Percentiles rank a stretch among this genome's conserved stretches.
Evolutionary conservation across 2,797 vertebrate species (phyloP).

Genomic region (Epinephelus coioides): DNA sequence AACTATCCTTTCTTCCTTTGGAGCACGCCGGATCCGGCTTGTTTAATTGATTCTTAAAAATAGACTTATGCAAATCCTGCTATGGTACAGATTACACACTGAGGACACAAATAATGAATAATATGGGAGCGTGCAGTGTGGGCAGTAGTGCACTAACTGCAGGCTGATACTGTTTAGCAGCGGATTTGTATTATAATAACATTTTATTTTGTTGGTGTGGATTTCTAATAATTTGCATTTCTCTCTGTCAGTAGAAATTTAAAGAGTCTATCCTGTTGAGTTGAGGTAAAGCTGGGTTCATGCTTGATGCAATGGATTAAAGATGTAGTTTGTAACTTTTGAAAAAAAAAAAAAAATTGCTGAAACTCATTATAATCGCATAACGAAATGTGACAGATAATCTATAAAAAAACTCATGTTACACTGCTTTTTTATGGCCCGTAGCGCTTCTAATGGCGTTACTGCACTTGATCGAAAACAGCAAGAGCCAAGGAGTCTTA

Average conservation of each 20-base stretch:
- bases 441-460: too few relatives aligned
- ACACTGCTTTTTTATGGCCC: too few relatives aligned
- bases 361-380: too few relatives aligned
- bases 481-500: too few relatives aligned
- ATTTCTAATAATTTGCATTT: neutral
- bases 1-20: neutral
- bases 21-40: neutral
- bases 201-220: neutral
- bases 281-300: neutral
- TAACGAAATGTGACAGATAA: too few relatives aligned
- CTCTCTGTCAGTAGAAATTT: too few relatives aligned
- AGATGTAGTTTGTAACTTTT: too few relatives aligned
- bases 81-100: neutral
- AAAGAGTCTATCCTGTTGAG: neutral
- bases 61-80: neutral
- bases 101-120: neutral
- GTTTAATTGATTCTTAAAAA: constrained; percentile 18
- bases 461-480: too few relatives aligned
- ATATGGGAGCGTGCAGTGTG: neutral
- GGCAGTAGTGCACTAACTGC: neutral
- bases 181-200: neutral
- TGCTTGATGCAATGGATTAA: neutral
- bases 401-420: too few relatives aligned
- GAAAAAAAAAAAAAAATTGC: too few relatives aligned
- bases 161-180: too few relatives aligned